These are phyloP conservation scores for Brachionus paranguensis DNA, from an alignment of 1,140 invertebrate species.

Conservation along the genomic window DNA sequence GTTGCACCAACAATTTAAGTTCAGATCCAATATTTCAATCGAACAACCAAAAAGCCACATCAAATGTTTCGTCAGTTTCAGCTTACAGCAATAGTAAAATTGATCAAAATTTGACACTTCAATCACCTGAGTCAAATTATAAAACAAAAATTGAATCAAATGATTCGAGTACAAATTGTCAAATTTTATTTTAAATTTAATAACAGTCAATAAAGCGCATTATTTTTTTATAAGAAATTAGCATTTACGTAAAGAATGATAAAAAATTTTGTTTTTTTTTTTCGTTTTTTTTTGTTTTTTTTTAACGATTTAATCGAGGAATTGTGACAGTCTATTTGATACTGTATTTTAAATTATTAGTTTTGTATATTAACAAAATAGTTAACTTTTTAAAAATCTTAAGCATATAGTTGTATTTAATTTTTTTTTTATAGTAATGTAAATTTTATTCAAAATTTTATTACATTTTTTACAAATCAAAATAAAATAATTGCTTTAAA, in stretches of 20 bases:
- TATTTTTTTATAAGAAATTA: neutral
- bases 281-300: neutral
- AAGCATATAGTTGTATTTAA: neutral
- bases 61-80: neutral
- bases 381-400: neutral
- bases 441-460: neutral
- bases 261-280: neutral
- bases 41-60: neutral
- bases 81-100: neutral
- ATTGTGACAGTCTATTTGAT: neutral
- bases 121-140: neutral
- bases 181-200: neutral
- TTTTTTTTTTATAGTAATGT: neutral
- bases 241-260: neutral
- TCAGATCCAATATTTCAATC: neutral
- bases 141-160: neutral
- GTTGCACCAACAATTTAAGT: neutral
- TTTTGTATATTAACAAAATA: neutral
- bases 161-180: neutral
- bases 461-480: neutral
- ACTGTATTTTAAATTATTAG: constrained; percentile 2
- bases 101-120: neutral
- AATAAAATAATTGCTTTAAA: neutral
- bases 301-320: neutral
- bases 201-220: neutral